Base-by-base conservation (phyloP, 2,888 invertebrate species). In the Alloplasta piceator region DNA sequence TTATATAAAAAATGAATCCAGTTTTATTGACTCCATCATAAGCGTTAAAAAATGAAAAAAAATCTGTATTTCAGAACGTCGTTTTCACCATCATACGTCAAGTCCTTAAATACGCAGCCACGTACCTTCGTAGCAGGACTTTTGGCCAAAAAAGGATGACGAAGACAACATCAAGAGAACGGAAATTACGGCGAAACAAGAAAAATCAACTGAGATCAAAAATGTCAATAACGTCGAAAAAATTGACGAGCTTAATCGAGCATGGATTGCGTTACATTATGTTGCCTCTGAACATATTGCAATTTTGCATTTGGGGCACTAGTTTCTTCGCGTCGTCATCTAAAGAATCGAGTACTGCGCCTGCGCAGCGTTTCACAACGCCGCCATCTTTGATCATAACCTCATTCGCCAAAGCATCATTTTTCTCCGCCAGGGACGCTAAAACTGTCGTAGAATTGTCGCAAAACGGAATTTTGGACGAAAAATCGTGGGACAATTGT, bases 181-280 rank as follows among this genome's bases (percentile, higher is more conserved):
- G n/a, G 14, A 36, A 1, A 9, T 16, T 10, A n/a, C 12, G 55
- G n/a, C 39, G 3, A 55, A 16, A 2, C 6, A 0, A n/a, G 36
- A 26, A 10, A 67, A 46, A 9, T 7, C 5, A 58, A 2, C 12
- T 5, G 10, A 46, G 7, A 12, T 38, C 4, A 1, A 52, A 9
- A 12, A 5, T 6, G 10, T 38, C 26, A 41, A 36, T 36, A 9
- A 9, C 4, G 36, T 26, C 52, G 10, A 36, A 38, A 9, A 64
- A 60, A 36, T 46, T 39, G 5, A 43, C 12, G 55, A 43, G 64
- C 6, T 12, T 77, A 41, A 56, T 77, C 58, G 43, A 64, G 50
- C 71, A 71, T 14, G 71, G 77, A 46, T 48, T 77, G 3, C 71
- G 64, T 41, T 77, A 64, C 46, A 58, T 77, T 10, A 58, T 71